phyloP scores from a whole-genome alignment of 2,888 invertebrate genomes.

The Pseudococcus viburni region DNA sequence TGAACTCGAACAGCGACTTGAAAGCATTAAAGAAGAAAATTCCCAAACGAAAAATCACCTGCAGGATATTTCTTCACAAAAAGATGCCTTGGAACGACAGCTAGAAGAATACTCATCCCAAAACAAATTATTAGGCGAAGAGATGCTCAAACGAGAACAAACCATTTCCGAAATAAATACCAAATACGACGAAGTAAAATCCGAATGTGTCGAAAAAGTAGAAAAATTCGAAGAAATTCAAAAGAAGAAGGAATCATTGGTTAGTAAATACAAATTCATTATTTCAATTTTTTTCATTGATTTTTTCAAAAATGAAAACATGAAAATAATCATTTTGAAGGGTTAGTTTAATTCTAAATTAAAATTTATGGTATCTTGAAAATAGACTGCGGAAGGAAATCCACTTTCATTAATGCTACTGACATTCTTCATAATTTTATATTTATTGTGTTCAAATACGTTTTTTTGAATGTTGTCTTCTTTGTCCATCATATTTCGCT shows the following conservation, averaged over 20 bases:
- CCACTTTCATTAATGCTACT: constrained; percentile 9
- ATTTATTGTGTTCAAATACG: constrained; percentile 40
- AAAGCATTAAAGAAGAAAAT: constrained; percentile 26
- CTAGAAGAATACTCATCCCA: constrained; percentile 11
- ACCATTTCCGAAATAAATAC: background rate
- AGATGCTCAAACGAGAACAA: constrained; percentile 16
- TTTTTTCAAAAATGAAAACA: background rate
- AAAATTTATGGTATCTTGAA: constrained; percentile 5
- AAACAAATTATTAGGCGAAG: background rate
- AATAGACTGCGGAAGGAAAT: constrained; percentile 4
- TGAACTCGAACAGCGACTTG: constrained; percentile 11
- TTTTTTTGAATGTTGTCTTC: constrained; percentile 47
- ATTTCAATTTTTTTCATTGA: background rate
- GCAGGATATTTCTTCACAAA: background rate
- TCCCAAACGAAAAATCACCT: background rate
- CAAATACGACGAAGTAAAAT: constrained; percentile 21
- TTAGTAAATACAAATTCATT: background rate
- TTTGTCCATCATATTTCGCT: constrained; percentile 28
- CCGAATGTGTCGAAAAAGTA: background rate
- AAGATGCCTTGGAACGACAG: background rate
- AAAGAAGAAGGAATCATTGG: constrained; percentile 54
- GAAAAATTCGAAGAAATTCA: constrained; percentile 24
- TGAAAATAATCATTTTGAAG: background rate
- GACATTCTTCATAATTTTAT: constrained; percentile 30
- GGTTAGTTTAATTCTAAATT: background rate